Conservation (phyloP, 2,113 vertebrate species). For the Sinocyclocheilus maitianheensis region DNA sequence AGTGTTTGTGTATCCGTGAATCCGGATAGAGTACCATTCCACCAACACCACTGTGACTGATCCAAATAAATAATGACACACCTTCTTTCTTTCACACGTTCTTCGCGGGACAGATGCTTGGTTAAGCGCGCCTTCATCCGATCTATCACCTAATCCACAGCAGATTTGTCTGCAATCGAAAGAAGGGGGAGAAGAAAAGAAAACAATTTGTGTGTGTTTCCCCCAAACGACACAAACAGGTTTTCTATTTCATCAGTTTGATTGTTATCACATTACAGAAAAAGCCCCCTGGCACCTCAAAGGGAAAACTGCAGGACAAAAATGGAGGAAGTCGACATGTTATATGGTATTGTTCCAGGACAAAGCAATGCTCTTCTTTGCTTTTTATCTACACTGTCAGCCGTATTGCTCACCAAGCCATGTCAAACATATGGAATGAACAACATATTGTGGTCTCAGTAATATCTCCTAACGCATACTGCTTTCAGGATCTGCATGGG, state of each 20-base stretch:
- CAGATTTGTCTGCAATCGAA: conserved; percentile 63
- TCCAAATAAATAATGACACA: conserved; percentile 71
- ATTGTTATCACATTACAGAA: conserved; percentile 62
- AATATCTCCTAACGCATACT: not conserved
- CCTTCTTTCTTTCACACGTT: conserved; percentile 60
- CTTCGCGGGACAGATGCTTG: conserved; percentile 68
- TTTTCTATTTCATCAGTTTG: conserved; percentile 61
- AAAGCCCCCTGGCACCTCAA: not conserved
- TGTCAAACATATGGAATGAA: conserved; percentile 29
- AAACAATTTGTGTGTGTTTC: conserved; percentile 60
- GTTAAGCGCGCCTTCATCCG: conserved; percentile 69
- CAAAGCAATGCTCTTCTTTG: not conserved
- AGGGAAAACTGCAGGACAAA: conserved; percentile 6
- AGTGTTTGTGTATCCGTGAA: not conserved
- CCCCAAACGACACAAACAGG: conserved; percentile 48
- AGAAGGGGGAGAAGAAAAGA: conserved; percentile 42
- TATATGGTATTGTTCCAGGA: conserved; percentile 16
- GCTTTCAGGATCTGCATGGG: conserved; percentile 21
- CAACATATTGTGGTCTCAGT: not conserved
- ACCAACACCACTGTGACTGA: conserved; percentile 30
- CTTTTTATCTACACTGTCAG: not conserved
- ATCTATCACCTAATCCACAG: conserved; percentile 65
- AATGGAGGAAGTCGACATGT: conserved; percentile 20
- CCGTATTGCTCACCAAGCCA: conserved; percentile 12
- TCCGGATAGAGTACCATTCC: conserved; percentile 21